Conservation (phyloP, 2,113 vertebrate species). For the Solea solea region DNA sequence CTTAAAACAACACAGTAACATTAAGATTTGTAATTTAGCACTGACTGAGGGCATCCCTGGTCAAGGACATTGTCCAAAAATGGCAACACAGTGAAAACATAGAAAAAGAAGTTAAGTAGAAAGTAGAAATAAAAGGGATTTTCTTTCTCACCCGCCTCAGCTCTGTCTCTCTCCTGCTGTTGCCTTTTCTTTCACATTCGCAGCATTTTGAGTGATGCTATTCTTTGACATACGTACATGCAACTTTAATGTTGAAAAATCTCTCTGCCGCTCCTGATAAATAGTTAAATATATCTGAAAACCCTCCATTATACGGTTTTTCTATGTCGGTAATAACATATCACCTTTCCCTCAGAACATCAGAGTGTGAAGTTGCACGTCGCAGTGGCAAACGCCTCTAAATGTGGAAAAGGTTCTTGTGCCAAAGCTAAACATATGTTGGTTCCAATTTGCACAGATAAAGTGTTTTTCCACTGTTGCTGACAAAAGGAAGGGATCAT, state of each 20-base stretch:
- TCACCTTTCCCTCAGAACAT: slow-evolving; percentile 25
- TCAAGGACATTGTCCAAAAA: slow-evolving; percentile 45
- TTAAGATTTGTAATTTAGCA: slow-evolving; percentile 45
- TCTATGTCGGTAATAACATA: slow-evolving; percentile 15
- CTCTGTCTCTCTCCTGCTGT: background rate
- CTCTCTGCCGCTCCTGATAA: slow-evolving; percentile 61
- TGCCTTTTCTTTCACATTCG: slow-evolving; percentile 12
- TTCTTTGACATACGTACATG: slow-evolving; percentile 71
- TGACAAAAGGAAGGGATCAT: slow-evolving; percentile 47
- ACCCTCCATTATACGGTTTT: slow-evolving; percentile 34
- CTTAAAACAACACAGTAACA: slow-evolving; percentile 49
- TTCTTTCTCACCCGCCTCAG: slow-evolving; percentile 1
- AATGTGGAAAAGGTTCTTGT: slow-evolving; percentile 15
- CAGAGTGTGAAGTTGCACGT: slow-evolving; percentile 15
- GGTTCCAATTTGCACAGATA: slow-evolving; percentile 7
- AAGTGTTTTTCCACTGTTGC: background rate
- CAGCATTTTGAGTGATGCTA: slow-evolving; percentile 49
- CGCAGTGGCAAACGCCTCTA: slow-evolving; percentile 1
- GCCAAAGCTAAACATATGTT: slow-evolving; percentile 11
- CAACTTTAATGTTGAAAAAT: slow-evolving; percentile 73
- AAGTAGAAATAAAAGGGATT: slow-evolving; percentile 31
- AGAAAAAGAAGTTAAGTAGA: slow-evolving; percentile 21
- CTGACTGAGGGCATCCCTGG: slow-evolving; percentile 49
- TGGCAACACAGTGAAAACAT: slow-evolving; percentile 27
- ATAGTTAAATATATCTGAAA: slow-evolving; percentile 69